phyloP scores from a whole-genome alignment of 1,140 invertebrate genomes.

The Dolichoris vasculosae region DNA sequence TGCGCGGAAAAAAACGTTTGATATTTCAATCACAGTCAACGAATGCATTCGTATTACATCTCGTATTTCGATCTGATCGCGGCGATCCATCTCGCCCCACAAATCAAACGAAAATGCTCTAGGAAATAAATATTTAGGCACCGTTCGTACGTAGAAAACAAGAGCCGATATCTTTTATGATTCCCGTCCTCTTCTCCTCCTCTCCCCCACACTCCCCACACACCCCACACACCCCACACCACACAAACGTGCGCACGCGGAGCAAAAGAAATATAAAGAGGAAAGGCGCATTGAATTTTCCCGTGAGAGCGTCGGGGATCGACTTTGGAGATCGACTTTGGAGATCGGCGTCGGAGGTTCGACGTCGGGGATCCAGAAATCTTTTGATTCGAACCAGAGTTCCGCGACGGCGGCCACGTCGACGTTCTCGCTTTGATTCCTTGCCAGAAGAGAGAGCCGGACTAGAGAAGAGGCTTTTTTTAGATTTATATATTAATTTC shows the following conservation, averaged over 20 bases:
- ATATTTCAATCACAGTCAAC: constrained; percentile 29
- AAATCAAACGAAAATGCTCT: constrained; percentile 46
- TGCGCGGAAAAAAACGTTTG: background rate
- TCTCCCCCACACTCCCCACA: too few relatives aligned
- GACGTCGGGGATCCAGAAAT: constrained; percentile 45
- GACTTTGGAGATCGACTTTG: too few relatives aligned
- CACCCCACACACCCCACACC: too few relatives aligned
- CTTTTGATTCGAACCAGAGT: constrained; percentile 44
- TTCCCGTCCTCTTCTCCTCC: background rate
- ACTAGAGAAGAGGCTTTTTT: background rate
- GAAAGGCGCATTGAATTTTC: constrained; percentile 14
- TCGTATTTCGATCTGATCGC: constrained; percentile 24
- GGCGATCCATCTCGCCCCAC: background rate
- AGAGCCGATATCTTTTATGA: background rate
- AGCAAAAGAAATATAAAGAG: background rate
- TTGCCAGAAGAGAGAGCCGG: constrained; percentile 23
- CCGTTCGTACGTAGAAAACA: constrained; percentile 14
- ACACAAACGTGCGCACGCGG: background rate
- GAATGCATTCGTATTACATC: constrained; percentile 22
- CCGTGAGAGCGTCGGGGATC: too few relatives aligned
- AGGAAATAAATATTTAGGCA: constrained; percentile 48
- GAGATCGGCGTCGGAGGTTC: too few relatives aligned
- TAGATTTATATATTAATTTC: constrained; percentile 44
- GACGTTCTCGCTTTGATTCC: constrained; percentile 41
- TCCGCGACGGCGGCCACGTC: background rate